Evolutionary conservation across 2,888 invertebrate species (phyloP), one percentile per base, ranked within the genome.

Genomic region (Sminthurides aquaticus): DNA sequence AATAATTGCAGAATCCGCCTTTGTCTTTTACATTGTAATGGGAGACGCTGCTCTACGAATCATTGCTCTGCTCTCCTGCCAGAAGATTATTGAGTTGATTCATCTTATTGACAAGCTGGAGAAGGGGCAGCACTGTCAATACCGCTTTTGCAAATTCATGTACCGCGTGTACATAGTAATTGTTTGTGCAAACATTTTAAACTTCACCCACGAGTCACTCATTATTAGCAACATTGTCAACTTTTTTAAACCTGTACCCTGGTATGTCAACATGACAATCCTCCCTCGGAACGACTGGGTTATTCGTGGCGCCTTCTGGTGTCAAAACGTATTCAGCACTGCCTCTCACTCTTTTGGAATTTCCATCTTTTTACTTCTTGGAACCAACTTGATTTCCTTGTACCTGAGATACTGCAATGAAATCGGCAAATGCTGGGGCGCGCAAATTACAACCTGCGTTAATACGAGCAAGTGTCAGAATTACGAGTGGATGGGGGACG

Each of bases 261-360:
- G 1, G 2, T 57, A 43, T 22, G 48, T 62, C 29, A 2, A 48
- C 11, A 1, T 62, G 29, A 48, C 62, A 2, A n/a, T 62, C 22
- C n/a, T 62, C 2, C 62, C 62, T 1, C 25, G 2, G 1, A 26
- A 25, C 27, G 62, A 62, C 26, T 62, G 62, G 62, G n/a, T 62
- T 1, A 62, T 62, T n/a, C 56, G 57, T 2, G 2, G 28, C 1
- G 57, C 56, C 1, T 57, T 62, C 22, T 62, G 62, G 62, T 5
- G 28, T 11, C 43, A 62, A 11, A 62, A 57, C 48, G 1, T 62
- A 3, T 55, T 62, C 26, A 43, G 55, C 2, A 26, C 34, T 28
- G 1, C 55, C 5, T 34, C 57, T 8, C 25, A 43, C 5, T 22
- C 57, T 1, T 62, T 57, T 26, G 62, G 34, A 18, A 34, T 56